phyloP scores from a whole-genome alignment of 2,113 vertebrate species.

The Hydropotes inermis region DNA sequence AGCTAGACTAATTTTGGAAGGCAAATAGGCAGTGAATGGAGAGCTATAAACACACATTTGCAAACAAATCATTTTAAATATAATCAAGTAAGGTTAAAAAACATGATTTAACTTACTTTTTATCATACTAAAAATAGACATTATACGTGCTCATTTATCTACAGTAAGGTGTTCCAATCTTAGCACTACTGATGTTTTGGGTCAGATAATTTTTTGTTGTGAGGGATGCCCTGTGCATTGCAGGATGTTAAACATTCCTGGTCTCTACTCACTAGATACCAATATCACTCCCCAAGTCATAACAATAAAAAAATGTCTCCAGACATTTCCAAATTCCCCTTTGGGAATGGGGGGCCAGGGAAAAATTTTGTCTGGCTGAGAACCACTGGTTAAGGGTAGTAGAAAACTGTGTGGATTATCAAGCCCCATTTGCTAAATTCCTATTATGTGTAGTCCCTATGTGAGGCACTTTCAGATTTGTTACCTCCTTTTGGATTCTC shows the following conservation, averaged over 20 bases:
- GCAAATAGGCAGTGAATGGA: not conserved
- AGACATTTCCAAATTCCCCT: not conserved
- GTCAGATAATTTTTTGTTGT: not conserved
- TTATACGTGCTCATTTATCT: not conserved
- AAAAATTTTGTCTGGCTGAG: not conserved
- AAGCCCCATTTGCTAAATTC: not conserved
- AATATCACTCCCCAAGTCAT: not conserved
- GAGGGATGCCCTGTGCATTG: not conserved
- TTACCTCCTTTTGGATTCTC: not conserved
- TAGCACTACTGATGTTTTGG: not conserved
- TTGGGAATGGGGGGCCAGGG: too few relatives aligned
- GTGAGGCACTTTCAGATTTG: not conserved
- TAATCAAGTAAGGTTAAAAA: not conserved
- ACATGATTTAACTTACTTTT: not conserved
- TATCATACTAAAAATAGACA: not conserved
- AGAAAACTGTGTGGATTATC: not conserved
- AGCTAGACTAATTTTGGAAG: slow-evolving; percentile 1
- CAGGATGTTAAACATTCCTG: not conserved
- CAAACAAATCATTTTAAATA: slow-evolving; percentile 10
- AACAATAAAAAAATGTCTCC: not conserved
- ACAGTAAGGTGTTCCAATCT: not conserved
- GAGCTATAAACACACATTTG: not conserved
- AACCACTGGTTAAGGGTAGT: not conserved
- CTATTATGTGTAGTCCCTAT: not conserved
- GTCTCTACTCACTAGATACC: not conserved